Percentiles rank a stretch among this genome's conserved stretches.
These are phyloP conservation scores for Pangasius larnaudii DNA, from an alignment of 2,797 vertebrate species.

Conservation along the genomic window DNA sequence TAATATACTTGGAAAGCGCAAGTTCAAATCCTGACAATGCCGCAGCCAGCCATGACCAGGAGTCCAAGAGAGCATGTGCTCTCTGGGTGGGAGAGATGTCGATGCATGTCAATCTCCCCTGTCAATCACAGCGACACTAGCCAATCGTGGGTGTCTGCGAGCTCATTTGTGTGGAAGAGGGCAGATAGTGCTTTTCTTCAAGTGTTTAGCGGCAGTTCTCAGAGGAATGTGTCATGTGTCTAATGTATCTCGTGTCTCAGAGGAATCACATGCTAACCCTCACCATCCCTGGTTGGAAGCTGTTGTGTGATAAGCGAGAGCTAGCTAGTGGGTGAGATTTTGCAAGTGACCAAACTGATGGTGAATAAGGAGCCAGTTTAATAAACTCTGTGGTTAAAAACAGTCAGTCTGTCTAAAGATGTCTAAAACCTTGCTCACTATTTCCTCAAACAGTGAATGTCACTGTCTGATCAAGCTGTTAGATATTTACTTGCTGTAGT, in stretches of 20 bases:
- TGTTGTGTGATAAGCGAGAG: background rate
- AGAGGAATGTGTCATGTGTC: too few relatives aligned
- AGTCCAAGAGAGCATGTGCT: background rate
- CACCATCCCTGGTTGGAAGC: background rate
- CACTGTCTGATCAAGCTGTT: background rate
- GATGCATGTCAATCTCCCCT: background rate
- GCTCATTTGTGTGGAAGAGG: background rate
- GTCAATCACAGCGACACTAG: background rate
- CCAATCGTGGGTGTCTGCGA: background rate
- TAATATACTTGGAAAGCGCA: background rate
- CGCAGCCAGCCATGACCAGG: background rate
- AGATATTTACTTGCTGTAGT: background rate
- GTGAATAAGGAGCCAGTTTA: background rate
- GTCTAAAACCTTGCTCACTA: background rate
- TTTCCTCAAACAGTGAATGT: background rate
- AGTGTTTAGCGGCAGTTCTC: background rate
- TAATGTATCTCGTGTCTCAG: background rate
- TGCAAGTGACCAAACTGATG: background rate
- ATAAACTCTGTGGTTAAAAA: background rate
- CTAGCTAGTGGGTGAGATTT: background rate
- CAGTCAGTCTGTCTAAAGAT: background rate
- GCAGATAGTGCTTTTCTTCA: background rate
- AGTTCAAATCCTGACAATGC: background rate
- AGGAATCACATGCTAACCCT: background rate
- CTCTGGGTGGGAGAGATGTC: background rate